Conservation (phyloP, 2,797 vertebrate species). For the Peromyscus eremicus region DNA sequence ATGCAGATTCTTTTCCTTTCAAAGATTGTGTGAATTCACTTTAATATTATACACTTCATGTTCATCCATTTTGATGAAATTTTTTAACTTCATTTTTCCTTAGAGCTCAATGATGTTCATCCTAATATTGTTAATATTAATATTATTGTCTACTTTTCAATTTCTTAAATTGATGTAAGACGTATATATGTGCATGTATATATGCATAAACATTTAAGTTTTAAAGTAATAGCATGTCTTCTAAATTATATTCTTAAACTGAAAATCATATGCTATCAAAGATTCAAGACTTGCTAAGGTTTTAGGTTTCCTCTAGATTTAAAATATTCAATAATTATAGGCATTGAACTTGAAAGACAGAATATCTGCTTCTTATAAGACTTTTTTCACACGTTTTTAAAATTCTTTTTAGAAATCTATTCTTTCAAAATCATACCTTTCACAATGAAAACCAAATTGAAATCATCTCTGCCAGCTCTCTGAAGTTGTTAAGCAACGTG, state of each 20-base stretch:
- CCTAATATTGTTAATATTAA: neutral
- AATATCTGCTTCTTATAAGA: neutral
- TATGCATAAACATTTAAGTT: neutral
- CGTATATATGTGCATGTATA: neutral
- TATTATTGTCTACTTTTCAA: neutral
- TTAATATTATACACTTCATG: neutral
- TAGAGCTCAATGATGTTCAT: neutral
- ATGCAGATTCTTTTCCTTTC: neutral
- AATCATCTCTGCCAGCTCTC: slow-evolving; percentile 54
- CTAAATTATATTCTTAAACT: neutral
- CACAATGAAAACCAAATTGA: slow-evolving; percentile 66
- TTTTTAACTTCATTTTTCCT: neutral
- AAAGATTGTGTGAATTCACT: neutral
- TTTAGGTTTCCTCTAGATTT: slow-evolving; percentile 32
- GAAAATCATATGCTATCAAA: neutral
- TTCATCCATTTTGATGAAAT: neutral
- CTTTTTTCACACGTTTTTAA: slow-evolving; percentile 54
- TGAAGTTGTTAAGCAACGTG: slow-evolving; percentile 68
- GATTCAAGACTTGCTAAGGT: neutral
- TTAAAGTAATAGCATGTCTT: neutral
- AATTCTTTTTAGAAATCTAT: slow-evolving; percentile 62
- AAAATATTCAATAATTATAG: slow-evolving; percentile 55
- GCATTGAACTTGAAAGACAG: slow-evolving; percentile 25
- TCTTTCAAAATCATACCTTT: slow-evolving; percentile 70
- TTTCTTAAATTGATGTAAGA: neutral